Evolutionary conservation across 2,113 vertebrate species (phyloP).

Genomic region (Aleadryas rufinucha): DNA sequence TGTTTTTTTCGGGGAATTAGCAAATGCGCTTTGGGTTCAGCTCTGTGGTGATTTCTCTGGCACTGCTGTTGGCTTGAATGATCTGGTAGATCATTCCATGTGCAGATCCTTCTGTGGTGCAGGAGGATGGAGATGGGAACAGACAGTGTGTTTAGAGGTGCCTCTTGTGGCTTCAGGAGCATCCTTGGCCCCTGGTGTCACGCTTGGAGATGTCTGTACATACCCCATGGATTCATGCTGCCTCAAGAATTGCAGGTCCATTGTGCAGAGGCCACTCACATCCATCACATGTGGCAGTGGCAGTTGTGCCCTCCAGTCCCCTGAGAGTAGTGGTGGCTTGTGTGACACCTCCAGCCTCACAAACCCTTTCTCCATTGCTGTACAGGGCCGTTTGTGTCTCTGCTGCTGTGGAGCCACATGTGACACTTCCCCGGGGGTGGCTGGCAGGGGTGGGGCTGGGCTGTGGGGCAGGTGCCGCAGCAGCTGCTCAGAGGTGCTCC

Average conservation of each 20-base stretch:
- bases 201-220: not conserved
- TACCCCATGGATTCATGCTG: no score
- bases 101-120: not conserved
- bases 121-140: not conserved
- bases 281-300: not conserved
- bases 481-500: not conserved
- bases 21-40: not conserved
- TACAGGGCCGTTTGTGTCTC: rapidly evolving
- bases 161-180: not conserved
- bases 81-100: rapidly evolving
- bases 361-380: not conserved
- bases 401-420: not conserved
- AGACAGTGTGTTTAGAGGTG: not conserved
- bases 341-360: not conserved
- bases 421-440: not conserved
- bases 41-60: not conserved
- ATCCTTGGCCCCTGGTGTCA: not conserved
- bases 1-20: not conserved
- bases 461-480: not conserved
- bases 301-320: not conserved
- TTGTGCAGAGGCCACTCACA: not conserved
- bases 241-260: not conserved
- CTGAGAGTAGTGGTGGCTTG: not conserved
- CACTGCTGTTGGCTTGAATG: not conserved
- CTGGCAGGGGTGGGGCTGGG: conserved; percentile 28